Base-by-base conservation (phyloP, 2,888 invertebrate genomes). In the Sinelater perroti region DNA sequence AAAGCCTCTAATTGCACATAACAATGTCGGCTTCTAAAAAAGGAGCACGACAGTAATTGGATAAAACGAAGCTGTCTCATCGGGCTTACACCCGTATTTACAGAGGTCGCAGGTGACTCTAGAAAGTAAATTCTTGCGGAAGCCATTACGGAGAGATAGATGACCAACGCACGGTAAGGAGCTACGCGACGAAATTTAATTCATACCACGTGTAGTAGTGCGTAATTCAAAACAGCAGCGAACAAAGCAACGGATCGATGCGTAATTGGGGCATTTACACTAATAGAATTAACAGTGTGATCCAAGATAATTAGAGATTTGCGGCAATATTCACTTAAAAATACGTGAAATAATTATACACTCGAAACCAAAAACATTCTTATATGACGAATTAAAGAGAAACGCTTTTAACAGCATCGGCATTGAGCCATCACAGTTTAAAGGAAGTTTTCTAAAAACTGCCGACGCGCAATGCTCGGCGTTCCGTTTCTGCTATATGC, bases 91-190 rank as follows among this genome's bases (percentile, higher is more conserved):
- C n/a, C n/a, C n/a, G 10, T 10, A 17, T 36, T 36, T 36, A 2
- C 7, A 40, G 49, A 56, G 62, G 62, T 59, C 53, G 59, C 45
- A 62, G 62, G 62, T 62, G 62, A 59, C 11, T 61, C 8, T 24
- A 62, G 62, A 62, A 62, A 62, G 62, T 56, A 59, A 54, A 54
- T 45, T 56, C 33, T 61, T 51, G 44, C 61, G 61, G 61, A 61
- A 58, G 58, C 57, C 33, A 61, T 61, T 55, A 61, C 14, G 8
- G 30, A 17, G 49, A 51, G 47, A 52, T 53, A 58, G 46, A 55
- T 60, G 49, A 47, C 51, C 57, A 56, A 44, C 56, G 14, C 14
- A 13, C 14, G 14, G 3, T 26, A 26, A 40, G 40, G 14, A 24
- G 14, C 18, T 6, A 21, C 2, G 24, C 24, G 40, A 24, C 14